These are phyloP conservation scores for Daubentonia madagascariensis DNA, from an alignment of 2,113 vertebrate genomes.

Conservation along the genomic window DNA sequence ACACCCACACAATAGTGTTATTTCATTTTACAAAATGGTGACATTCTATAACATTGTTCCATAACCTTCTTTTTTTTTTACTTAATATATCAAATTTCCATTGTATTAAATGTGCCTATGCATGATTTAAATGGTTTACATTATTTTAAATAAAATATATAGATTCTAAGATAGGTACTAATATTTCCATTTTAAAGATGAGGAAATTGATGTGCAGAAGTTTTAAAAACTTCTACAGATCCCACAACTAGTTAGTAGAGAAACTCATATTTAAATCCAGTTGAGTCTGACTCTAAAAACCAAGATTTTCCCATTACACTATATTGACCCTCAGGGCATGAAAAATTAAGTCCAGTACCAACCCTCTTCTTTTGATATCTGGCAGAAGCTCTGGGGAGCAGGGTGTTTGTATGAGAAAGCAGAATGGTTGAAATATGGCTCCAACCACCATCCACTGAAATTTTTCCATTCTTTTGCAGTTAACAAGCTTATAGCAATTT, in stretches of 20 bases:
- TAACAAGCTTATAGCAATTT: conserved; percentile 5
- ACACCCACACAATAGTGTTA: not conserved
- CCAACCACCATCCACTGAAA: not conserved
- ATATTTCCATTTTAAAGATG: not conserved
- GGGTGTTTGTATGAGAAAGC: not conserved
- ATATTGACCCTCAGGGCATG: not conserved
- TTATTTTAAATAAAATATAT: not conserved
- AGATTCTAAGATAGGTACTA: not conserved
- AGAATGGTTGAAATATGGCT: not conserved
- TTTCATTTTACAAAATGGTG: not conserved
- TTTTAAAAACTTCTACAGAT: not conserved
- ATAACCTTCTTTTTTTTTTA: not conserved
- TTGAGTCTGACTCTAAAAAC: not conserved
- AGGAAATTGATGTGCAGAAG: not conserved
- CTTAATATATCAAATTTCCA: not conserved
- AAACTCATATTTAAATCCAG: not conserved
- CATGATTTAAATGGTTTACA: not conserved
- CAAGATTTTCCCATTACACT: not conserved
- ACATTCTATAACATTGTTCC: not conserved
- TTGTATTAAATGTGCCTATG: not conserved
- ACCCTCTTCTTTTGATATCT: not conserved
- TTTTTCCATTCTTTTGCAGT: not conserved
- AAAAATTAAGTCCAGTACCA: not conserved
- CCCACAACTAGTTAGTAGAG: not conserved
- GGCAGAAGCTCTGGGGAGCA: not conserved